Evolutionary conservation across 2,797 vertebrate genomes (phyloP).

Genomic region (Loris lydekkerianus): DNA sequence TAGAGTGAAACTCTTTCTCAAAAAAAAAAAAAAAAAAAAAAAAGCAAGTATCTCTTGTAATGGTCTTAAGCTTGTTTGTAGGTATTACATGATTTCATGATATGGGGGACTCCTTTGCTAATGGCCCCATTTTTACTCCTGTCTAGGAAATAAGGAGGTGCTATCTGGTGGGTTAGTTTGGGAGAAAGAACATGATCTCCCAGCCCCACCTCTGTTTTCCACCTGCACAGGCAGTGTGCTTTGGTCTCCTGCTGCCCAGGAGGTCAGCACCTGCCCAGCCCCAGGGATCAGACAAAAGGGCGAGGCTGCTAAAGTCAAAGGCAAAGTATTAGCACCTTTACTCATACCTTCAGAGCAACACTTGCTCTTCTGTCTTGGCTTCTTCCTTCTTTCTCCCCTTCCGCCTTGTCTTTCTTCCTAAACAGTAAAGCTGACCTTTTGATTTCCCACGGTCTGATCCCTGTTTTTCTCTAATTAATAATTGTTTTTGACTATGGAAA

Average conservation of each 20-base stretch:
- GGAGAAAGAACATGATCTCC: not conserved
- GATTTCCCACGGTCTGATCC: not conserved
- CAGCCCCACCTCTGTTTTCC: not conserved
- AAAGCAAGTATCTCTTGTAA: not conserved
- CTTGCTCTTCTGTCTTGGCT: not conserved
- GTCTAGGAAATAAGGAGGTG: not conserved
- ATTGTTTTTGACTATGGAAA: not conserved
- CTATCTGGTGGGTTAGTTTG: not conserved
- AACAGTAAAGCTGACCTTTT: constrained; percentile 17
- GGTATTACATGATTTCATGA: not conserved
- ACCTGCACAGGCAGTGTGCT: not conserved
- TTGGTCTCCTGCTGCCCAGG: not conserved
- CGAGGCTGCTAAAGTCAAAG: not conserved
- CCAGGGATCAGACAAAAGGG: not conserved
- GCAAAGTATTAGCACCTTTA: not conserved
- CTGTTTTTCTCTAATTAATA: not conserved
- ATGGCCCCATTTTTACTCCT: not conserved
- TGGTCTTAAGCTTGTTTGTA: not conserved
- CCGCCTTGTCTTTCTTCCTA: not conserved
- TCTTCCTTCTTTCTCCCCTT: not conserved
- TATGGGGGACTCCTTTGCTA: not conserved
- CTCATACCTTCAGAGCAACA: not conserved
- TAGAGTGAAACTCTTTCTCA: too few species aligned
- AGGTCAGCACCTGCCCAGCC: not conserved
- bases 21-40: too few species aligned